These are phyloP conservation scores for Paedocypris sp. DNA, from an alignment of 2,113 vertebrate species.

Conservation along the genomic window DNA sequence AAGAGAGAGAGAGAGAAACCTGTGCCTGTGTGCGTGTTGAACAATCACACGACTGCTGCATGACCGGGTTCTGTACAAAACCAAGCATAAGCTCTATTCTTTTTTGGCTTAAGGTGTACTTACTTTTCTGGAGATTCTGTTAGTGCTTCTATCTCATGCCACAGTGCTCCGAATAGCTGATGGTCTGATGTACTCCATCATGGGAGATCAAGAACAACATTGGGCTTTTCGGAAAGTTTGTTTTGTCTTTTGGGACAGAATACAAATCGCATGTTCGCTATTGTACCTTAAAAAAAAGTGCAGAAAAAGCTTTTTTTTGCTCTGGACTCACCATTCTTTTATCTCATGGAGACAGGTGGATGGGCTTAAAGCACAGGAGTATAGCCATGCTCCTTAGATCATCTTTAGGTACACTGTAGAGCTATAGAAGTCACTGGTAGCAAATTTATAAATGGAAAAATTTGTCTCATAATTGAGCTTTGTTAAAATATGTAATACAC, in stretches of 20 bases:
- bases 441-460: no score
- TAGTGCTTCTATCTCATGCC: neutral
- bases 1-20: conserved; percentile 5
- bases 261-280: neutral
- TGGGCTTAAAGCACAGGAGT: neutral
- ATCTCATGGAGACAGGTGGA: conserved; percentile 6
- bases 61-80: conserved; percentile 21
- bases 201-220: neutral
- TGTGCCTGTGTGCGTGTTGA: conserved; percentile 17
- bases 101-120: conserved; percentile 11
- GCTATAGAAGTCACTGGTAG: no score
- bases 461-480: no score
- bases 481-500: no score
- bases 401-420: neutral
- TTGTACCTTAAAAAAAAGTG: no score
- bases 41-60: conserved; percentile 1
- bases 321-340: neutral
- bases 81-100: neutral
- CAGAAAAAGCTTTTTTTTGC: no score
- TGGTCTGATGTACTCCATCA: no score
- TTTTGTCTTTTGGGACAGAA: neutral
- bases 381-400: neutral
- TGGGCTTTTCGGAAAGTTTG: neutral
- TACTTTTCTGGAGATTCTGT: neutral
- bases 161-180: no score